Evolutionary conservation across 2,797 vertebrate species (phyloP).

Genomic region (Xenops minutus): DNA sequence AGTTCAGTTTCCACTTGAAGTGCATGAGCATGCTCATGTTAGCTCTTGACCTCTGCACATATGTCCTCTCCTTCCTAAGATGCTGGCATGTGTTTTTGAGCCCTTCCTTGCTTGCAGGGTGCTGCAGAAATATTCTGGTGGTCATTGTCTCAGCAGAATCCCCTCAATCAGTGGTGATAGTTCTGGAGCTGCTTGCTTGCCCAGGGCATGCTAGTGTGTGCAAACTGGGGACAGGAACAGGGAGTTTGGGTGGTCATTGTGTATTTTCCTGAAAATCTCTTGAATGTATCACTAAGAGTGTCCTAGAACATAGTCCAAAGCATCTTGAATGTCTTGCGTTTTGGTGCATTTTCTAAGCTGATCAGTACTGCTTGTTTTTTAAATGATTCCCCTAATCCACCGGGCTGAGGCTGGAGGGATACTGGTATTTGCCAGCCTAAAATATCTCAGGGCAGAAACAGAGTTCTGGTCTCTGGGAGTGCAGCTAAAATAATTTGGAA

Average conservation of each 20-base stretch:
- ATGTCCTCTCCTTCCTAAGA: neutral
- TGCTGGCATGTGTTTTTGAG: neutral
- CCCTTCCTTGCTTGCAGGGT: neutral
- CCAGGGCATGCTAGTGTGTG: accelerated
- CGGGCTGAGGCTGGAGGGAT: neutral
- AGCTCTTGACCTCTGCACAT: neutral
- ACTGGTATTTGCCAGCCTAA: neutral
- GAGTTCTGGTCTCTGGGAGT: neutral
- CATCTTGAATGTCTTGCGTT: neutral
- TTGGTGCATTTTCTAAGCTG: neutral
- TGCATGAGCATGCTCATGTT: neutral
- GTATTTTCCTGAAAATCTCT: neutral
- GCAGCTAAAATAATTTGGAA: neutral
- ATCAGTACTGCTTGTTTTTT: neutral
- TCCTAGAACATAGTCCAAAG: neutral
- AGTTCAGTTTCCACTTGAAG: neutral
- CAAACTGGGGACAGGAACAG: accelerated
- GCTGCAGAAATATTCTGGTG: neutral
- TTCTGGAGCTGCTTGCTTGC: neutral
- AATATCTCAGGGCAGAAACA: neutral
- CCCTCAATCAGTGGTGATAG: neutral
- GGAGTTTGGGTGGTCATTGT: neutral
- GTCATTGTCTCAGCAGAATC: neutral
- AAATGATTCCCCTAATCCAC: neutral
- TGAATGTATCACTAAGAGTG: neutral